These are phyloP conservation scores for Benitochromis conjunctus DNA, from an alignment of 2,113 vertebrate genomes.

Conservation along the genomic window DNA sequence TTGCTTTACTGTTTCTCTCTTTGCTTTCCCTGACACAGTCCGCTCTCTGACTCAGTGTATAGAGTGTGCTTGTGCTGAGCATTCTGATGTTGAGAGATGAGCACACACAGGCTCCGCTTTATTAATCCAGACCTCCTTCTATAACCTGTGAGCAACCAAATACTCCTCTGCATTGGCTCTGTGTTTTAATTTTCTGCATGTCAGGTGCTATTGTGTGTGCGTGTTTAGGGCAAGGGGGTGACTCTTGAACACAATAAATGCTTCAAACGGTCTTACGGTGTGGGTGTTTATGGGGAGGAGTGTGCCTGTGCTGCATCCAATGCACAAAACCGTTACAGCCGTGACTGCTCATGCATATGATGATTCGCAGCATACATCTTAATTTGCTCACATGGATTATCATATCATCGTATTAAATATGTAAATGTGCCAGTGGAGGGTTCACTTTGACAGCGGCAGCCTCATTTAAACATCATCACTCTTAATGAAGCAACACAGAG, in stretches of 20 bases:
- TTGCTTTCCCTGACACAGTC: slow-evolving; percentile 35
- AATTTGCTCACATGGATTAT: slow-evolving; percentile 62
- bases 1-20: background rate
- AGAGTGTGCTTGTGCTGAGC: slow-evolving; percentile 50
- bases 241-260: slow-evolving; percentile 1
- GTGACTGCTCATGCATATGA: slow-evolving; percentile 31
- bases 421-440: slow-evolving; percentile 60
- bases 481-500: slow-evolving; percentile 61
- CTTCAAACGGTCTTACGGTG: slow-evolving; percentile 1
- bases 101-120: slow-evolving; percentile 59
- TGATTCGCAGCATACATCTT: slow-evolving; percentile 61
- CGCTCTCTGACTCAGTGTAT: slow-evolving; percentile 50
- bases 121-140: slow-evolving; percentile 43
- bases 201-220: background rate
- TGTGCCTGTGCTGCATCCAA: background rate
- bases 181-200: slow-evolving; percentile 15
- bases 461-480: slow-evolving; percentile 62
- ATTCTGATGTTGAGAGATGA: slow-evolving; percentile 51
- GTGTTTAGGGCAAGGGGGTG: background rate
- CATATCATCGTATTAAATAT: slow-evolving; percentile 66
- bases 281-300: background rate
- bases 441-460: slow-evolving; percentile 56
- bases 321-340: slow-evolving; percentile 27
- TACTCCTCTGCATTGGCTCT: background rate
- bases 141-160: slow-evolving; percentile 29